Evolutionary conservation across 2,113 vertebrate species (phyloP).

Genomic region (Ursus arctos): DNA sequence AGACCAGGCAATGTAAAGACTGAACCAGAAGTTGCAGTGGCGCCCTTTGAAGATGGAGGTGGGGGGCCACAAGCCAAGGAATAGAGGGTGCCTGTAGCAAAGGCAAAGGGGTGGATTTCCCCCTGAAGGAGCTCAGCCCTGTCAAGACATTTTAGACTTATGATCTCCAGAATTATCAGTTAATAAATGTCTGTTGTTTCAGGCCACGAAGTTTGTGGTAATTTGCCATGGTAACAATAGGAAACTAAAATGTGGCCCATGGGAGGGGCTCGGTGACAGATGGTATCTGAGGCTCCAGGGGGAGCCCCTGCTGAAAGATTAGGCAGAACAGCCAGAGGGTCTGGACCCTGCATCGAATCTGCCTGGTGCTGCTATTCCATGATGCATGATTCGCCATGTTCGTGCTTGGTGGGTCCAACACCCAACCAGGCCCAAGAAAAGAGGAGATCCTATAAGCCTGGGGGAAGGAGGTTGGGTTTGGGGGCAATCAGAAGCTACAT

Average conservation of each 20-base stretch:
- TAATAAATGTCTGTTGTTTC: not conserved
- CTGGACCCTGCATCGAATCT: not conserved
- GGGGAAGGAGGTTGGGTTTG: not conserved
- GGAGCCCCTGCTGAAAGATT: not conserved
- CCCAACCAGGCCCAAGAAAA: not conserved
- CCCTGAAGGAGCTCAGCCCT: not conserved
- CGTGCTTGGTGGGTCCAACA: not conserved
- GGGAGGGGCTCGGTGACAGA: not conserved
- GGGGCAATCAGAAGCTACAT: not conserved
- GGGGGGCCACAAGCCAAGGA: not conserved
- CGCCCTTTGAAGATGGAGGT: not conserved
- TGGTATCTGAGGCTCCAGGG: not conserved
- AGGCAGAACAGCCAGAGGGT: not conserved
- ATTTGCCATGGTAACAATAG: not conserved
- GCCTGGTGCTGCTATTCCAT: not conserved
- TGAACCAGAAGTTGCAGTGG: not conserved
- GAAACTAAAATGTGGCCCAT: not conserved
- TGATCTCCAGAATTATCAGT: not conserved
- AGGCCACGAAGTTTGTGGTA: not conserved
- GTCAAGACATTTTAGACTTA: not conserved
- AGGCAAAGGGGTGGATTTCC: not conserved
- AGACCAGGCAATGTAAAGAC: not conserved
- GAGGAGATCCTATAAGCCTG: not conserved
- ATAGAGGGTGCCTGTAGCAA: not conserved
- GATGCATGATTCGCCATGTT: not conserved